A percentile compares a stretch with the other conserved stretches of the same genome.
phyloP scores from a whole-genome alignment of 2,113 vertebrate species.

The Clarias macrocephalus region DNA sequence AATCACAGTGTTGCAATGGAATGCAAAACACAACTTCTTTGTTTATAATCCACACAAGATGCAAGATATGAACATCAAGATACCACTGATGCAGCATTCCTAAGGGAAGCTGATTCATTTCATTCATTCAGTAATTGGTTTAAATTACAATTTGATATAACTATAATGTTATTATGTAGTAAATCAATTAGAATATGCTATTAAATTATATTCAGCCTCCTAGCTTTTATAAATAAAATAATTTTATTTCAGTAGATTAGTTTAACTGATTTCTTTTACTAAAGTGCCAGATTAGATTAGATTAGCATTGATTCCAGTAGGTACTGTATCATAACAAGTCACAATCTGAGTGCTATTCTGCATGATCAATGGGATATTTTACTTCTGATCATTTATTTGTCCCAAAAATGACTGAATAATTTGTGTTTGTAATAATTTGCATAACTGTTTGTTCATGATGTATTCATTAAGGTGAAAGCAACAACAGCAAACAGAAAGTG shows the following conservation, averaged over 20 bases:
- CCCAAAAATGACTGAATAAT: neutral
- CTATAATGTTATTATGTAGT: neutral
- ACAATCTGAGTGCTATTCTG: neutral
- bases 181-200: neutral
- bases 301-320: neutral
- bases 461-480: neutral
- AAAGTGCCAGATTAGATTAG: too few species aligned
- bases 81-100: neutral
- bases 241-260: too few species aligned
- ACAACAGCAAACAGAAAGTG: neutral
- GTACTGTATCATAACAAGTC: neutral
- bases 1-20: neutral
- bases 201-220: neutral
- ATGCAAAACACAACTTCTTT: neutral
- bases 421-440: too few species aligned
- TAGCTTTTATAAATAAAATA: too few species aligned
- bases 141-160: neutral
- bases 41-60: neutral
- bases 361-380: too few species aligned
- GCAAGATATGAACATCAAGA: neutral
- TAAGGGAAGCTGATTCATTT: neutral
- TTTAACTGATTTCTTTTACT: too few species aligned
- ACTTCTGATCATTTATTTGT: neutral
- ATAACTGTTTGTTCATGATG: neutral
- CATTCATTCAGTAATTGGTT: neutral